These are phyloP conservation scores for Capitulum mitella DNA, from an alignment of 2,888 invertebrate genomes.

Conservation along the genomic window DNA sequence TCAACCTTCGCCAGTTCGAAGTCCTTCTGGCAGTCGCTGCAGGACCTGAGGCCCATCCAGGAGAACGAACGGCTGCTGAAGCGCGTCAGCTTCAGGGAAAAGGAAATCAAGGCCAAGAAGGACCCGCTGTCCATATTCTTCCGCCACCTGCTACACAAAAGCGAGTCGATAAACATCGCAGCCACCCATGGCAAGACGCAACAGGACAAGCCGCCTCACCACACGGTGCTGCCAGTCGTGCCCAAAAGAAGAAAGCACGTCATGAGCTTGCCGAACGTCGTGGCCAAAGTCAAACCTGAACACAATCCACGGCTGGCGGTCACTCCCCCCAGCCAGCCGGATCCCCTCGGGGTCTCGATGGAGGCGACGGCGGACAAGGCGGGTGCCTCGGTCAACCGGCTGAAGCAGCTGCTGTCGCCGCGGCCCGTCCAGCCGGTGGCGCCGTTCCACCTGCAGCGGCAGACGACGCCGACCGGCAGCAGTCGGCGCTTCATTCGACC, in stretches of 20 bases:
- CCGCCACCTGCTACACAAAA: neutral
- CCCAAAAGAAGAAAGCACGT: neutral
- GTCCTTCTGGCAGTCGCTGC: neutral
- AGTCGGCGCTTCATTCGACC: constrained; percentile 2
- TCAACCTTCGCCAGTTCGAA: neutral
- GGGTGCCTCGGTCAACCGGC: neutral
- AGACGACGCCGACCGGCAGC: neutral
- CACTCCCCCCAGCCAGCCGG: neutral
- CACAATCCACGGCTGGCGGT: neutral
- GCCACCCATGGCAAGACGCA: neutral
- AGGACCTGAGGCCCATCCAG: constrained; percentile 77
- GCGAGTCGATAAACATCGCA: neutral
- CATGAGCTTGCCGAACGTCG: neutral
- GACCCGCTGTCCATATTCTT: neutral
- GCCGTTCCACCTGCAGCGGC: constrained; percentile 19
- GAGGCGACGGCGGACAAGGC: neutral
- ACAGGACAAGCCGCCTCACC: neutral
- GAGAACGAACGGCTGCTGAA: constrained; percentile 88
- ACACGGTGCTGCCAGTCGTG: neutral
- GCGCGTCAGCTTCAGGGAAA: constrained; percentile 52
- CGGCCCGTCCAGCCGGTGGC: constrained; percentile 6
- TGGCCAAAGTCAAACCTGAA: neutral
- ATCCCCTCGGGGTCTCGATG: neutral
- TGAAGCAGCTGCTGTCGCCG: neutral
- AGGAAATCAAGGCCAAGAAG: neutral